phyloP scores from a whole-genome alignment of 1,140 invertebrate genomes.

The Megalopta genalis region DNA sequence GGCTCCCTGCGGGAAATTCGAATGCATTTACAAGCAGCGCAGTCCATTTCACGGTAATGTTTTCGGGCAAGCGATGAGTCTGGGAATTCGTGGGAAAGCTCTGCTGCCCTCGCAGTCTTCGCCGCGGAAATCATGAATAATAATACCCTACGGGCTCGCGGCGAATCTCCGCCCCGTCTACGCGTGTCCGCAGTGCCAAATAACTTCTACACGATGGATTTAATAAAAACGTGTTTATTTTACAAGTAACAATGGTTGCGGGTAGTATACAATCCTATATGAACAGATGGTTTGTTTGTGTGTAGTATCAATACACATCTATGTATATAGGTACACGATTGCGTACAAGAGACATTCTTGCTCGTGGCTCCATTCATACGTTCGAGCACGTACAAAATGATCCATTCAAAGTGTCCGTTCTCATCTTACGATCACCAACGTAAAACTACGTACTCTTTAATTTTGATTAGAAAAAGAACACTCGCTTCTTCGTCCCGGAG shows the following conservation, averaged over 20 bases:
- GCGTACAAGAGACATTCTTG: constrained; percentile 35
- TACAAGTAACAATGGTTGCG: constrained; percentile 63
- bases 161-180: too few relatives aligned
- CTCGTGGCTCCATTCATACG: constrained; percentile 30
- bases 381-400: constrained; percentile 54
- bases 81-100: constrained; percentile 56
- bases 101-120: constrained; percentile 18
- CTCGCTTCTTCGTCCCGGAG: not conserved
- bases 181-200: not conserved
- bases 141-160: too few relatives aligned
- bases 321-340: constrained; percentile 50
- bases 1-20: constrained; percentile 45
- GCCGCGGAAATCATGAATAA: not conserved
- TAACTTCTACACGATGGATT: not conserved
- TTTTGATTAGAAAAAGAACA: constrained; percentile 49
- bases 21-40: constrained; percentile 58
- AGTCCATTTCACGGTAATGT: constrained; percentile 43
- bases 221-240: constrained; percentile 69
- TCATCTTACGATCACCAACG: not conserved
- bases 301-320: constrained; percentile 42
- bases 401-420: constrained; percentile 11
- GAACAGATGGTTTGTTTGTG: constrained; percentile 46
- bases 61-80: constrained; percentile 47
- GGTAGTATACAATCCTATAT: constrained; percentile 63
- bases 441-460: constrained; percentile 32